Conservation (phyloP, 64 coral and sea anemone genomes). For the Pocillopora verrucosa region DNA sequence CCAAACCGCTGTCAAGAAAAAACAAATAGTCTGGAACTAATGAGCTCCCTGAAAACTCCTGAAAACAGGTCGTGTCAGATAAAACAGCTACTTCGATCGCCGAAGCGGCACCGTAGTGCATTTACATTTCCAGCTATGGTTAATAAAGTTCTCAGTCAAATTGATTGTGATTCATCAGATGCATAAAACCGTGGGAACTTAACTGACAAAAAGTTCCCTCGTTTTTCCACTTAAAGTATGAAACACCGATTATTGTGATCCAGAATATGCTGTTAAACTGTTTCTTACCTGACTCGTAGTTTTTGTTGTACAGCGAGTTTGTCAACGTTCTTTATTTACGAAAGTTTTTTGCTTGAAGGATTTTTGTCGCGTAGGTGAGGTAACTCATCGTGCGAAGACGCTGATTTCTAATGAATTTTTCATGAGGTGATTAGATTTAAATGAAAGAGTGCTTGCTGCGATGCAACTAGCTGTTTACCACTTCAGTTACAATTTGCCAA, state of each 20-base stretch:
- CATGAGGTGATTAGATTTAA: conserved; percentile 22
- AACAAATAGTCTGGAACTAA: neutral
- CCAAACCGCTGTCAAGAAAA: neutral
- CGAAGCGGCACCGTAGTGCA: neutral
- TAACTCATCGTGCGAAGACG: conserved; percentile 8
- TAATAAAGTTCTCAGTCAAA: neutral
- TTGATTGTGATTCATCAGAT: neutral
- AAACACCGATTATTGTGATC: neutral
- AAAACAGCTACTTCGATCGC: neutral
- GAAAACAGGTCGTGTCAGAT: too few relatives aligned
- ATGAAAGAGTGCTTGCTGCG: conserved; percentile 13
- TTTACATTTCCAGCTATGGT: neutral
- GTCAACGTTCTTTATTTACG: neutral
- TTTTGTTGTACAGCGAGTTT: too few relatives aligned
- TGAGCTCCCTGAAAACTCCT: neutral
- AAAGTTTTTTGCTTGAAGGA: neutral
- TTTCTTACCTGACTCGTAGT: neutral
- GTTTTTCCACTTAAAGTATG: too few relatives aligned
- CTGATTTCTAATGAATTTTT: conserved; percentile 19
- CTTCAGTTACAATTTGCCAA: neutral
- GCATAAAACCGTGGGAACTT: neutral
- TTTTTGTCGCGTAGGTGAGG: neutral
- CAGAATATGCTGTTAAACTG: neutral
- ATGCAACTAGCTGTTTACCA: neutral
- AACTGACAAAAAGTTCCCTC: neutral